Evolutionary conservation across 92 coral and sea anemone species (phyloP).

Genomic region (Heliopora coerulea): DNA sequence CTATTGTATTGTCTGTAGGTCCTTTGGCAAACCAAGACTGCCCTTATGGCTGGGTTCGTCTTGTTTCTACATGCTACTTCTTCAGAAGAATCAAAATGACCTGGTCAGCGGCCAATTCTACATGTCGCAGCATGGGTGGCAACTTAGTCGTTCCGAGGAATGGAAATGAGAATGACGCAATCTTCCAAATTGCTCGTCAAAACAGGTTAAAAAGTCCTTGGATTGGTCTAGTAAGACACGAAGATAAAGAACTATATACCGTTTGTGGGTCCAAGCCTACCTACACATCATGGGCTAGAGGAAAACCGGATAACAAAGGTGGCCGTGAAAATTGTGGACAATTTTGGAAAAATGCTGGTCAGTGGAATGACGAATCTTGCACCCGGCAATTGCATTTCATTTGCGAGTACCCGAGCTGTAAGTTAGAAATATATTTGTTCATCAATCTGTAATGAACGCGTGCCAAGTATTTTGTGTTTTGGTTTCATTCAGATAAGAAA

Average conservation of each 20-base stretch:
- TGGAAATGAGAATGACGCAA: not conserved
- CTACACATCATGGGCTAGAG: not conserved
- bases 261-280: not conserved
- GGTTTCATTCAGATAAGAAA: too few species aligned
- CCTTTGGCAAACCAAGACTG: not conserved
- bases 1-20: too few species aligned
- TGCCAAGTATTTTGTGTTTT: too few species aligned
- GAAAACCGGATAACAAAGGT: not conserved
- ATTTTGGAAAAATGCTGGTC: too few species aligned
- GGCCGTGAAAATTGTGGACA: slow-evolving; percentile 1
- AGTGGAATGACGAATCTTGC: not conserved
- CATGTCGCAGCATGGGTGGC: not conserved
- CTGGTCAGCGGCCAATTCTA: not conserved
- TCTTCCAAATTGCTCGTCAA: not conserved
- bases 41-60: not conserved
- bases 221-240: not conserved
- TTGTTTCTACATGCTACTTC: slow-evolving; percentile 1
- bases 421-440: too few species aligned
- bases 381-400: not conserved
- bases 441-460: too few species aligned
- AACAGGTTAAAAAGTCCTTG: not conserved
- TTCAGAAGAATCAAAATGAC: not conserved
- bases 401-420: not conserved
- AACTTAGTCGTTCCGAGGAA: not conserved
- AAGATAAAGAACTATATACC: not conserved